Evolutionary conservation across 2,797 vertebrate genomes (phyloP).

Genomic region (Limosa lapponica): DNA sequence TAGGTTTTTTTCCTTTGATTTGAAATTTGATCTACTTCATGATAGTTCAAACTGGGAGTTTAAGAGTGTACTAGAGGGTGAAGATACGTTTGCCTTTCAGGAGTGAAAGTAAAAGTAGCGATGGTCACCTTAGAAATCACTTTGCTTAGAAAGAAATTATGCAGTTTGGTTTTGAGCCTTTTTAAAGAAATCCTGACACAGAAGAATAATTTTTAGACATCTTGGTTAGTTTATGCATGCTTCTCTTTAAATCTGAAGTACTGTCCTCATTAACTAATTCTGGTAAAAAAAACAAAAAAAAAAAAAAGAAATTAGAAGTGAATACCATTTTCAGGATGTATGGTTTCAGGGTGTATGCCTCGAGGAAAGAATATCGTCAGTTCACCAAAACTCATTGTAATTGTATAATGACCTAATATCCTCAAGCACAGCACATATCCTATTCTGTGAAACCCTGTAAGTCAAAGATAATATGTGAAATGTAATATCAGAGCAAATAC

Average conservation of each 20-base stretch:
- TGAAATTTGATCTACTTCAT: not conserved
- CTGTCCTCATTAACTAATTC: not conserved
- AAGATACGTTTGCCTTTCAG: not conserved
- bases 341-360: not conserved
- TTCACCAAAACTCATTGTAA: not conserved
- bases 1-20: not conserved
- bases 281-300: rapidly evolving
- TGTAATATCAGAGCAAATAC: not conserved
- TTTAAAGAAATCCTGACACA: not conserved
- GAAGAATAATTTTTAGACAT: not conserved
- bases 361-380: not conserved
- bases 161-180: not conserved
- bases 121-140: not conserved
- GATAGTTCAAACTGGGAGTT: not conserved
- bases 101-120: not conserved
- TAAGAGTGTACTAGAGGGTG: not conserved
- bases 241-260: not conserved
- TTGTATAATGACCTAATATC: not conserved
- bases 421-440: not conserved
- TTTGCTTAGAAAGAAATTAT: not conserved
- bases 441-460: not conserved
- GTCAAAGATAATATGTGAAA: not conserved
- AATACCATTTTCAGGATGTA: not conserved
- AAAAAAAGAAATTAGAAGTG: not conserved
- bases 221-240: not conserved